Evolutionary conservation across 2,797 vertebrate species (phyloP).

Genomic region (Denticeps clupeoides): DNA sequence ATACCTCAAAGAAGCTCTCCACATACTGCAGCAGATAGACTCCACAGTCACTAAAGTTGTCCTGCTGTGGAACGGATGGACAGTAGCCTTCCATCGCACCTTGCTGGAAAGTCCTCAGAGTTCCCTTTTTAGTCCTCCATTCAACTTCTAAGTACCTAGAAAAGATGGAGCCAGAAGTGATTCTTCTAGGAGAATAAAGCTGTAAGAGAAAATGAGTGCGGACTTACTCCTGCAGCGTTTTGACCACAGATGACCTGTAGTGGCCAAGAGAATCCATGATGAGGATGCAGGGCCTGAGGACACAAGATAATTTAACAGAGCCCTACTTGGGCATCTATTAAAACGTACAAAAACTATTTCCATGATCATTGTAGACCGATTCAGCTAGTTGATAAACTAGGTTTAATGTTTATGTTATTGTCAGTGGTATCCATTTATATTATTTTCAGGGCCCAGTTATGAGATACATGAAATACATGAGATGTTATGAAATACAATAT

Average conservation of each 20-base stretch:
- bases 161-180: no score
- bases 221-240: constrained; percentile 73
- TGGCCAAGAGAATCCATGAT: constrained; percentile 75
- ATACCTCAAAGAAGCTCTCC: constrained; percentile 77
- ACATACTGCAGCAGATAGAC: constrained; percentile 74
- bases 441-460: no score
- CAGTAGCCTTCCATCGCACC: constrained; percentile 70
- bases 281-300: constrained; percentile 68
- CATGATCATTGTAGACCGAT: no score
- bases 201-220: no score
- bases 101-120: constrained; percentile 68
- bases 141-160: constrained; percentile 65
- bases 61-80: constrained; percentile 73
- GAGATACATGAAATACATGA: no score
- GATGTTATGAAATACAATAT: no score
- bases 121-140: constrained; percentile 73
- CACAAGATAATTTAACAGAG: background rate
- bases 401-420: no score
- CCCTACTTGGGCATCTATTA: no score
- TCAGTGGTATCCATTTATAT: no score
- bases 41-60: constrained; percentile 77
- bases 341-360: no score
- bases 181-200: no score
- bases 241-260: constrained; percentile 65
- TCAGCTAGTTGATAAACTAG: no score